Evolutionary conservation across 2,797 vertebrate species (phyloP).

Genomic region (Lagocephalus sceleratus): DNA sequence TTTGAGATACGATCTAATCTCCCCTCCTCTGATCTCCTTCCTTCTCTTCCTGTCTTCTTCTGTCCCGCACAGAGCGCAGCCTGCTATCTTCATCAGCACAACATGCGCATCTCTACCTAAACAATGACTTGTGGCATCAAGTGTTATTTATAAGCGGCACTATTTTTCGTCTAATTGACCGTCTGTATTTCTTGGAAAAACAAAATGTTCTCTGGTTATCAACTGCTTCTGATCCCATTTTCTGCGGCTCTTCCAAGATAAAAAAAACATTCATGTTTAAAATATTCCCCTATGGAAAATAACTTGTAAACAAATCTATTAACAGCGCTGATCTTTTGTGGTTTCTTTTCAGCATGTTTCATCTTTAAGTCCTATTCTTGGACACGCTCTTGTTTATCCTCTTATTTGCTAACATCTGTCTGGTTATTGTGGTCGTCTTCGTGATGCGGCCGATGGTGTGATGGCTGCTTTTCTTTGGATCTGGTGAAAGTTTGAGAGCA

Average conservation of each 20-base stretch:
- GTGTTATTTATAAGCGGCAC: constrained; percentile 42
- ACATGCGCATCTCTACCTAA: constrained; percentile 16
- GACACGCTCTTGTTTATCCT: constrained; percentile 18
- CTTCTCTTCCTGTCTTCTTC: constrained; percentile 49
- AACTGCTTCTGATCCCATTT: constrained; percentile 52
- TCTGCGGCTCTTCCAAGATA: too few species aligned
- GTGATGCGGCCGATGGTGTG: constrained; percentile 13
- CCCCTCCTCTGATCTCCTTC: constrained; percentile 47
- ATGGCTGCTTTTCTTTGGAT: constrained; percentile 5
- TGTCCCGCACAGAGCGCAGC: constrained; percentile 19
- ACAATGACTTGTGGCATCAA: constrained; percentile 26
- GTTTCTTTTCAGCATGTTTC: constrained; percentile 44
- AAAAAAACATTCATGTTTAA: constrained; percentile 39
- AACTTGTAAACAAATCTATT: constrained; percentile 47
- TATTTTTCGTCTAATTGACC: constrained; percentile 40
- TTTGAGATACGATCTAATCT: constrained; percentile 67
- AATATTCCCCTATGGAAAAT: constrained; percentile 35
- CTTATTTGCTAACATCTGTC: constrained; percentile 39
- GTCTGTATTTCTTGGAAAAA: constrained; percentile 39
- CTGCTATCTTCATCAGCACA: constrained; percentile 35
- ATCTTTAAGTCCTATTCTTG: constrained; percentile 28
- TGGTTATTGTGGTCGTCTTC: constrained; percentile 18
- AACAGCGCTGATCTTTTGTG: constrained; percentile 47
- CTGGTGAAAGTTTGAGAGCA: not conserved
- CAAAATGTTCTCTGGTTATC: constrained; percentile 37